Base-by-base conservation (phyloP, 2,888 invertebrate species). In the Drosophila lutescens region DNA sequence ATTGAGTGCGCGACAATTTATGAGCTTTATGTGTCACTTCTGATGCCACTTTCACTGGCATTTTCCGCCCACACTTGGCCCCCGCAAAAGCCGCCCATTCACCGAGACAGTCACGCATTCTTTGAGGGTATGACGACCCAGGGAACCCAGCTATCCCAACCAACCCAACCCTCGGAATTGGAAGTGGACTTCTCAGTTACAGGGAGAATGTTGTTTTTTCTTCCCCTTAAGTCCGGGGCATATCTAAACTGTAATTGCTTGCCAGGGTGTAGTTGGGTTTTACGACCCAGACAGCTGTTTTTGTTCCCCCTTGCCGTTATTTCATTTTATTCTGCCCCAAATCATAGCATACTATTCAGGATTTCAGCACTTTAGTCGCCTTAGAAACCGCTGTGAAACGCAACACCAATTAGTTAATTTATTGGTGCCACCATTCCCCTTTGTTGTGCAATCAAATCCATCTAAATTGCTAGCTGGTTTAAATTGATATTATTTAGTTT, bases 1-100 rank as follows among this genome's bases (percentile, higher is more conserved):
- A 79, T 82, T 79, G 79, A 81, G 69, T 77, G 72, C 77, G 66
- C 72, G 83, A 76, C 81, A 86, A 86, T 86, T 86, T 86, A 86
- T 86, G 87, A 82, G 78, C 79, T 82, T 87, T 87, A 81, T 86
- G 84, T 86, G 87, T 84, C 86, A 86, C 76, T 85, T 86, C 74
- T 80, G 84, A 84, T 80, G 81, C 78, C 74, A 83, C 86, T 85
- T 84, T 85, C 84, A 79, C 86, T 81, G 57, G 56, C 74, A 62
- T 46, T 58, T 68, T 13, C 51, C 50, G 65, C 55, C 53, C 62
- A 46, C 51, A 49, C 49, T 26, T 26, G 38, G 20, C 38, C 51
- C 50, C 20, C 47, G 30, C 49, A 30, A 43, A 20, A 2, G 10
- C 32, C 47, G 6, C 46, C 38, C 7, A 57, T 36, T 51, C 34